phyloP scores from a whole-genome alignment of 2,113 vertebrate species.

The Stegostoma tigrinum region DNA sequence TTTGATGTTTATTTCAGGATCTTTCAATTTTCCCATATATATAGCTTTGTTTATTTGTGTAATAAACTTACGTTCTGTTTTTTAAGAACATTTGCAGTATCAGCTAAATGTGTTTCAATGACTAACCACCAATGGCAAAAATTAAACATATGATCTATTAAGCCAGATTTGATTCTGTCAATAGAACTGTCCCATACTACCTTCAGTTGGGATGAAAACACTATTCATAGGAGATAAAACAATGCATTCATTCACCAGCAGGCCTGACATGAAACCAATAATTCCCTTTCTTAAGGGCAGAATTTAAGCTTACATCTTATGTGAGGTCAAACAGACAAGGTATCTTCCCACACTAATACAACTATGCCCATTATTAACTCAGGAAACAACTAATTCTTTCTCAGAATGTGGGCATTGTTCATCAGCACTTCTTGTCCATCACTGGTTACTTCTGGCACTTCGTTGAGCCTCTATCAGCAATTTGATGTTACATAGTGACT shows the following conservation, averaged over 20 bases:
- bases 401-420: background rate
- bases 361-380: background rate
- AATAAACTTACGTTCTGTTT: no score
- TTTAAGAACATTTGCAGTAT: no score
- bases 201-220: no score
- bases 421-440: background rate
- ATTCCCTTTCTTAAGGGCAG: background rate
- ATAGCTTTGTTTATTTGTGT: no score
- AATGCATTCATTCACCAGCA: background rate
- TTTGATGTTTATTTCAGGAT: no score
- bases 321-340: background rate
- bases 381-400: background rate
- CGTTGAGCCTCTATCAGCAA: background rate
- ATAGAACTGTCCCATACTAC: no score
- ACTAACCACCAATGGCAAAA: no score
- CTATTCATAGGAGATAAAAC: background rate
- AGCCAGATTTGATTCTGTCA: no score
- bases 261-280: background rate
- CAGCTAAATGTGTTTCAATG: no score
- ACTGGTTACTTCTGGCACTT: background rate
- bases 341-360: background rate
- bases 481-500: background rate
- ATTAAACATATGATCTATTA: no score
- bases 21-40: no score
- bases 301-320: background rate